phyloP scores from a whole-genome alignment of 2,888 invertebrate genomes.

The Euproctis similis region DNA sequence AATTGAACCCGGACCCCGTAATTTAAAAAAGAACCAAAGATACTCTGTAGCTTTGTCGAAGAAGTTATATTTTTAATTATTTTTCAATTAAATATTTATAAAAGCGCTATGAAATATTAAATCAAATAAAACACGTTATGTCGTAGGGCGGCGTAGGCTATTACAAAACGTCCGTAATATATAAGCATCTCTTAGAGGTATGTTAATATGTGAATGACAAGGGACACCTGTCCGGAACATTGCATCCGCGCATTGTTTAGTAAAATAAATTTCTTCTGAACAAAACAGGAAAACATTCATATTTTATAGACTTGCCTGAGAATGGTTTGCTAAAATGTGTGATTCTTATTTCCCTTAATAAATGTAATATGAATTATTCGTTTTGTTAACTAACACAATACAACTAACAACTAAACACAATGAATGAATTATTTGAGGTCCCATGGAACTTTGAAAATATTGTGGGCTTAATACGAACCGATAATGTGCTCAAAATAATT shows the following conservation, averaged over 20 bases:
- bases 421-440: too few relatives aligned
- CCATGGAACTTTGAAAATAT: too few relatives aligned
- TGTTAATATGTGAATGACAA: slow-evolving; percentile 30
- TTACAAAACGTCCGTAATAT: slow-evolving; percentile 20
- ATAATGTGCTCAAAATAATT: too few relatives aligned
- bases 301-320: slow-evolving; percentile 3
- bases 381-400: too few relatives aligned
- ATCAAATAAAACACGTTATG: slow-evolving; percentile 8
- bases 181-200: slow-evolving; percentile 29
- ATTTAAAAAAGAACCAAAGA: too few relatives aligned
- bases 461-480: too few relatives aligned
- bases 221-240: slow-evolving; percentile 64
- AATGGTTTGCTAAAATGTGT: slow-evolving; percentile 1
- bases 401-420: too few relatives aligned
- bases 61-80: too few relatives aligned
- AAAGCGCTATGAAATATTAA: slow-evolving; percentile 8
- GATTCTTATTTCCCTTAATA: too few relatives aligned
- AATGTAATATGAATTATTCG: too few relatives aligned
- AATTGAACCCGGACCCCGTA: too few relatives aligned
- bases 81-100: neutral
- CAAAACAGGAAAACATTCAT: slow-evolving; percentile 16
- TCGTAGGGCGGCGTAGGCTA: slow-evolving; percentile 8
- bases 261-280: slow-evolving; percentile 26
- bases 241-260: slow-evolving; percentile 67
- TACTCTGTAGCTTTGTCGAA: too few relatives aligned